phyloP scores from a whole-genome alignment of 2,888 invertebrate genomes.

The Heliconius hortense region DNA sequence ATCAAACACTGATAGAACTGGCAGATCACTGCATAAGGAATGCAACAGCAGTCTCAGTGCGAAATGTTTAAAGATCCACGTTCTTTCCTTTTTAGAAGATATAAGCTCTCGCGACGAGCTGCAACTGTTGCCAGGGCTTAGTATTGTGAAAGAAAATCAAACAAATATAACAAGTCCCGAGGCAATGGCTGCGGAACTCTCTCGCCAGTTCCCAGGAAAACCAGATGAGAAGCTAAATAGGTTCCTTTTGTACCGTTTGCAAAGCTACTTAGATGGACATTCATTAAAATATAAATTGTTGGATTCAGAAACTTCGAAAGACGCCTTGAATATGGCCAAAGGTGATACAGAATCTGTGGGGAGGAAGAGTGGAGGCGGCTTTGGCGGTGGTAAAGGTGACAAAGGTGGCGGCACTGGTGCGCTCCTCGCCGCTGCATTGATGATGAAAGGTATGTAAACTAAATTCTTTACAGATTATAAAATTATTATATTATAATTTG shows the following conservation, averaged over 20 bases:
- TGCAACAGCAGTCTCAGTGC: slow-evolving; percentile 79
- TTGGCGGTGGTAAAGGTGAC: slow-evolving; percentile 60
- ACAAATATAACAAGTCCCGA: slow-evolving; percentile 79
- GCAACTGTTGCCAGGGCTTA: slow-evolving; percentile 88
- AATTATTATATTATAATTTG: too few species aligned
- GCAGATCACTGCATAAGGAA: slow-evolving; percentile 68
- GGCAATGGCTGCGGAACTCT: slow-evolving; percentile 85
- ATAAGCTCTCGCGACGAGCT: slow-evolving; percentile 87
- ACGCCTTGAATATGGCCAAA: slow-evolving; percentile 77
- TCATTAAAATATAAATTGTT: slow-evolving; percentile 87
- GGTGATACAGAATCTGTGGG: slow-evolving; percentile 71
- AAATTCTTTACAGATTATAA: neutral
- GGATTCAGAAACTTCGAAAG: slow-evolving; percentile 83
- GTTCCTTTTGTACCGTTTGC: slow-evolving; percentile 85
- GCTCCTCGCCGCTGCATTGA: slow-evolving; percentile 81
- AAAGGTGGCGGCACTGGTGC: slow-evolving; percentile 72
- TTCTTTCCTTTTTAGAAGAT: slow-evolving; percentile 88
- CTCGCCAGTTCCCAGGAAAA: slow-evolving; percentile 89
- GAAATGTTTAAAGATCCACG: slow-evolving; percentile 90
- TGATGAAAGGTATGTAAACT: slow-evolving; percentile 83
- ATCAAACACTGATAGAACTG: slow-evolving; percentile 57
- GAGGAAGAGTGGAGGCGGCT: slow-evolving; percentile 73
- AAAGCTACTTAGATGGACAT: slow-evolving; percentile 87
- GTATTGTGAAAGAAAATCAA: slow-evolving; percentile 86
- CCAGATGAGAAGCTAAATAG: slow-evolving; percentile 88